Evolutionary conservation across 2,113 vertebrate species (phyloP), one percentile per base, ranked within the genome.

Genomic region (Argyrosomus japonicus): DNA sequence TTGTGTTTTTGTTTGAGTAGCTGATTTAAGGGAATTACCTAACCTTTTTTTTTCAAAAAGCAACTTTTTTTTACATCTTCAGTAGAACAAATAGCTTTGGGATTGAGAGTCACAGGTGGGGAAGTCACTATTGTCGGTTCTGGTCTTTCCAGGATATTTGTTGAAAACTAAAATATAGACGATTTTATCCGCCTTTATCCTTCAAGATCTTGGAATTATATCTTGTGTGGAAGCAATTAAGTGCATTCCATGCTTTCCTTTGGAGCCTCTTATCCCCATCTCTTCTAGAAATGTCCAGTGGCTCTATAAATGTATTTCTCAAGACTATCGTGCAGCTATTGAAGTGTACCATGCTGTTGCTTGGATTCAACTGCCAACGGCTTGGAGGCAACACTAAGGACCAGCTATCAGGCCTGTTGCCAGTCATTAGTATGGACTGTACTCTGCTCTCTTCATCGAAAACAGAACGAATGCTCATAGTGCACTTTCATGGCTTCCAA

Each of bases 381-480:
- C 47, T 61, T 62, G 25, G 40, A 57, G 11, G 29, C 4, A 45
- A 57, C 0, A 23, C 45, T 19, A n/a, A 57, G 65, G n/a, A 75
- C 6, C 5, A 76, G 73, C 61, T 47, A 29, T 14, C 62, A 43
- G 64, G n/a, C 25, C 27, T 1, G 5, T 54, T 80, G 3, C 21
- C 14, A 29, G 60, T 45, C 70, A 84, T 72, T 50, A 69, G 50
- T n/a, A 47, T 10, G 25, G 50, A n/a, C 50, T 65, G n/a, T 61
- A 19, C 61, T 51, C 54, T 25, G 62, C 67, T 60, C 17, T 43
- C 15, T 21, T 48, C 73, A 23, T 5, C 45, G 29, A 43, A 17
- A 45, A 45, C 6, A 36, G 68, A 19, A 6, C 4, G 6, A 18
- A 48, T 9, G 9, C 32, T 70, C 64, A 65, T 21, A 14, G 5